These are phyloP conservation scores for Myioborus miniatus DNA, from an alignment of 2,797 vertebrate genomes.

Conservation along the genomic window DNA sequence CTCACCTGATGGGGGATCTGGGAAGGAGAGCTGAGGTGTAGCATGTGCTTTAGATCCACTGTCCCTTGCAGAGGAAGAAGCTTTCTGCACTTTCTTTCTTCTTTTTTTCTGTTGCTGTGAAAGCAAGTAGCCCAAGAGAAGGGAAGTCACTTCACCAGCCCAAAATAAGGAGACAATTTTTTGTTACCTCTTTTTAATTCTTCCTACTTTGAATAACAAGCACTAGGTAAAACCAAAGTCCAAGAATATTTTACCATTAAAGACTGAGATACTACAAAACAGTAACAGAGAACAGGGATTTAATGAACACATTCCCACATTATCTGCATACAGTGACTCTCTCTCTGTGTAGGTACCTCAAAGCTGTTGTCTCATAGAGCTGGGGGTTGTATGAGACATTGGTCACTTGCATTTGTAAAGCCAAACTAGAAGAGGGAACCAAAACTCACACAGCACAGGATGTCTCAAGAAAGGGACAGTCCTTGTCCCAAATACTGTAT, in stretches of 20 bases:
- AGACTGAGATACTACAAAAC: neutral
- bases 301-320: neutral
- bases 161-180: neutral
- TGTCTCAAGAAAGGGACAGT: neutral
- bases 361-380: neutral
- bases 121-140: neutral
- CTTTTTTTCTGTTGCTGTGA: constrained; percentile 79
- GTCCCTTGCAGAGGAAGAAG: constrained; percentile 71
- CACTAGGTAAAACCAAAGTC: neutral
- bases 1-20: constrained; percentile 67
- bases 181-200: neutral
- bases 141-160: neutral
- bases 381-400: neutral
- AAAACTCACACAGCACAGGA: neutral
- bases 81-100: constrained; percentile 78
- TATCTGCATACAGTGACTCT: neutral
- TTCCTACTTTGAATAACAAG: neutral
- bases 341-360: neutral
- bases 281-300: neutral
- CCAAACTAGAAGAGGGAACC: neutral
- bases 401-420: neutral
- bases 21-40: neutral
- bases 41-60: constrained; percentile 5
- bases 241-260: neutral
- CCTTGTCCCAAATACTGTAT: neutral